Evolutionary conservation across 1,140 invertebrate species (phyloP).

Genomic region (Hypsibius dujardini): DNA sequence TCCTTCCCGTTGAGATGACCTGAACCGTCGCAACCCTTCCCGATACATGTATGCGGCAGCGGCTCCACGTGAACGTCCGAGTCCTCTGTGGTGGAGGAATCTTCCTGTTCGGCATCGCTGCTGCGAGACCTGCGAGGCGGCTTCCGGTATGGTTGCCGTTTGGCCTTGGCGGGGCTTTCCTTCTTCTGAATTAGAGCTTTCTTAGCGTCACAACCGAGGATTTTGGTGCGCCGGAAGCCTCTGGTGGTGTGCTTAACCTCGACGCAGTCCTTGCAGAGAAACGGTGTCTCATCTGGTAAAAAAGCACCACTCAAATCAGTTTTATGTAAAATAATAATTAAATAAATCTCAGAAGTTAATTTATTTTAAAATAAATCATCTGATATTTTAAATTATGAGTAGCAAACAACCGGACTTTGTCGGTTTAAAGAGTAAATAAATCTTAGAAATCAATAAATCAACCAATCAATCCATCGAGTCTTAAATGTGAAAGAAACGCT

Average conservation of each 20-base stretch:
- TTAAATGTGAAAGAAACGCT: too few relatives aligned
- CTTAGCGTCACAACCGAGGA: not conserved
- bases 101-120: not conserved
- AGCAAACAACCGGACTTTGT: too few relatives aligned
- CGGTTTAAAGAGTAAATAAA: too few relatives aligned
- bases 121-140: not conserved
- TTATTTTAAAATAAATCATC: too few relatives aligned
- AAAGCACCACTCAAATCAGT: not conserved
- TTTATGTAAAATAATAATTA: too few relatives aligned
- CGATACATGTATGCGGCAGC: not conserved
- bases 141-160: not conserved
- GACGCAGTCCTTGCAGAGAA: constrained; percentile 14
- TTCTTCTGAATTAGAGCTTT: not conserved
- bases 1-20: constrained; percentile 10
- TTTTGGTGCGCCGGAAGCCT: constrained; percentile 6
- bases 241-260: constrained; percentile 5
- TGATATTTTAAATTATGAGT: too few relatives aligned
- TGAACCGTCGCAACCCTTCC: not conserved
- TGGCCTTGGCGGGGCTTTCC: not conserved
- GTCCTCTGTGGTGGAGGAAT: not conserved
- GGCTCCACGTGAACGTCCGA: not conserved
- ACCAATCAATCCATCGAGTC: too few relatives aligned
- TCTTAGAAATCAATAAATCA: too few relatives aligned
- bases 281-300: constrained; percentile 15
- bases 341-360: too few relatives aligned